Evolutionary conservation across 2,797 vertebrate genomes (phyloP).

Genomic region (Anguilla obscura): DNA sequence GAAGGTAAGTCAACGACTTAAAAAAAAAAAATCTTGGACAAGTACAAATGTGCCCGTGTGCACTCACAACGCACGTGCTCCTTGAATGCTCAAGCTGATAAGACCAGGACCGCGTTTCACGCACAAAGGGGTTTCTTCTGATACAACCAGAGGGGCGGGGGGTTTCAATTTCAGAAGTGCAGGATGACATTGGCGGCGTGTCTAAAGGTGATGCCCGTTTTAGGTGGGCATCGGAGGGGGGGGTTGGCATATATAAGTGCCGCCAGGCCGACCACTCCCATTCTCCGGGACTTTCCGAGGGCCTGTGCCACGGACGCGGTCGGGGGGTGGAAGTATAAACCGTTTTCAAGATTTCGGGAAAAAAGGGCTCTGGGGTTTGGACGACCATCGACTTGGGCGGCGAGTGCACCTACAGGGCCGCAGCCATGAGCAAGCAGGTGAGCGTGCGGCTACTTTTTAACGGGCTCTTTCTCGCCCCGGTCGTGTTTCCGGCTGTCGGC

Average conservation of each 20-base stretch:
- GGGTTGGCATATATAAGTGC: slow-evolving; percentile 54
- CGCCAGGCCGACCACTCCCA: slow-evolving; percentile 33
- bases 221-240: not conserved
- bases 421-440: slow-evolving; percentile 65
- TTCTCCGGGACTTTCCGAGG: slow-evolving; percentile 27
- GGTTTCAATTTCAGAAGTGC: not conserved
- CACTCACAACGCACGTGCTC: not conserved
- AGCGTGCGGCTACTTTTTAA: not conserved
- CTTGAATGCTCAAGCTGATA: not conserved
- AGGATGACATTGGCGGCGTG: not conserved
- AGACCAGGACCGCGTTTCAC: not conserved
- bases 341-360: slow-evolving; percentile 61
- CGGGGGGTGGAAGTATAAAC: slow-evolving; percentile 38
- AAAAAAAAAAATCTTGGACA: not conserved
- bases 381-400: slow-evolving; percentile 68
- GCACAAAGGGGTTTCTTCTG: not conserved
- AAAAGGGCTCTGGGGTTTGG: slow-evolving; percentile 62
- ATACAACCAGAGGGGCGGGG: not conserved
- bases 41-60: not conserved
- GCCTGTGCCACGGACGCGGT: slow-evolving; percentile 29
- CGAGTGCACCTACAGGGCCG: slow-evolving; percentile 45
- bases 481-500: not conserved
- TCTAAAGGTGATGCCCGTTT: slow-evolving; percentile 19
- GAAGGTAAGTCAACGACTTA: not conserved
- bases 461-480: no score